Conservation (phyloP, 2,888 invertebrate genomes). For the Asteroscopus sphinx region DNA sequence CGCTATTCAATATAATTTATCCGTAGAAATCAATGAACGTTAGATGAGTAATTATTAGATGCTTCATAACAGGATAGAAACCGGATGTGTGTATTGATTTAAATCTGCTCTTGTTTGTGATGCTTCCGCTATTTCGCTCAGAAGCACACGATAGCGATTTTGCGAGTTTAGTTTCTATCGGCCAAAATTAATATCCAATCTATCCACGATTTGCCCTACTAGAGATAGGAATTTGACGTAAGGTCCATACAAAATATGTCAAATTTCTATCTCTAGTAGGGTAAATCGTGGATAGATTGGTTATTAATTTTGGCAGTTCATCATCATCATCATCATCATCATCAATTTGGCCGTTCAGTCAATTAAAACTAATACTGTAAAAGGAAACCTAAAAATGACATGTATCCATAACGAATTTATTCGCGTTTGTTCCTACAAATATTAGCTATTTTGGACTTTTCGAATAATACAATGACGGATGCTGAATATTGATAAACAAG, state of each 20-base stretch:
- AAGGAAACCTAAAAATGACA: constrained; percentile 17
- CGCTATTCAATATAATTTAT: not conserved
- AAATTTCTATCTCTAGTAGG: too few species aligned
- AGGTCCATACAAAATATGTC: too few species aligned
- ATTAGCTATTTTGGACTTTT: constrained; percentile 12
- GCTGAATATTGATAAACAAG: constrained; percentile 15
- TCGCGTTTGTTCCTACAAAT: constrained; percentile 19
- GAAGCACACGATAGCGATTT: constrained; percentile 3
- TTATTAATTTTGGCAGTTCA: too few species aligned
- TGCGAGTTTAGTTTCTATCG: constrained; percentile 25
- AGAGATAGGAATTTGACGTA: too few species aligned
- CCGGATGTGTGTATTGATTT: constrained; percentile 33
- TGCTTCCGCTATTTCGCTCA: constrained; percentile 23
- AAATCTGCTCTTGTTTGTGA: constrained; percentile 37
- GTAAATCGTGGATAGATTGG: too few species aligned
- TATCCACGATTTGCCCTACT: too few species aligned
- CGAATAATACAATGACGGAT: constrained; percentile 13
- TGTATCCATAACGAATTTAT: constrained; percentile 16
- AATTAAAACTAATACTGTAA: constrained; percentile 7
- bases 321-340: too few species aligned
- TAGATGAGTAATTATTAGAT: constrained; percentile 27
- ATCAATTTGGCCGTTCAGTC: too few species aligned
- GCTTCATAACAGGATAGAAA: constrained; percentile 9
- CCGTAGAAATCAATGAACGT: constrained; percentile 21
- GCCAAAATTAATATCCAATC: too few species aligned